Evolutionary conservation across 2,888 invertebrate genomes (phyloP).

Genomic region (Asteroscopus sphinx): DNA sequence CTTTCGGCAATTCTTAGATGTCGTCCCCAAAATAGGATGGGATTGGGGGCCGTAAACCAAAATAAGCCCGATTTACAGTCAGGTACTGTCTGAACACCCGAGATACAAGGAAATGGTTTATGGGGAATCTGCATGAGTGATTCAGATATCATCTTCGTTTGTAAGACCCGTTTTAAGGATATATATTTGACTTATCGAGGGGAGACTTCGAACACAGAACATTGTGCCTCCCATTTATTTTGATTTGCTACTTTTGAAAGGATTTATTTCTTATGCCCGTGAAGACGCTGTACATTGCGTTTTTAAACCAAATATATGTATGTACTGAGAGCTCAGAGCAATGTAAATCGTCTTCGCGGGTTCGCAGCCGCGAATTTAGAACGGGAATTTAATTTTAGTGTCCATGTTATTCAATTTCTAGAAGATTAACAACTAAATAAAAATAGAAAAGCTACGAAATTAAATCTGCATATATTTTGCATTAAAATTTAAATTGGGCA

Average conservation of each 20-base stretch:
- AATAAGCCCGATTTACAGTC: conserved; percentile 54
- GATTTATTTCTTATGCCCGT: too few species aligned
- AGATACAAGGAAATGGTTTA: conserved; percentile 43
- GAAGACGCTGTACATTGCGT: too few species aligned
- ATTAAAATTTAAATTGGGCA: background rate
- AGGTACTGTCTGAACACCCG: conserved; percentile 26
- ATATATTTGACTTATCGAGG: conserved; percentile 25
- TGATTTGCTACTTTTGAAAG: too few species aligned
- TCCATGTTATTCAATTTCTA: too few species aligned
- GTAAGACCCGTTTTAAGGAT: conserved; percentile 21
- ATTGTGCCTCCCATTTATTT: too few species aligned
- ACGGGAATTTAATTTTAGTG: too few species aligned
- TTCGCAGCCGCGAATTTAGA: too few species aligned
- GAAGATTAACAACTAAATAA: too few species aligned
- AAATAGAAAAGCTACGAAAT: background rate
- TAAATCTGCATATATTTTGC: too few species aligned
- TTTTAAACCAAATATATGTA: too few species aligned
- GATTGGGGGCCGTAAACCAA: conserved; percentile 36
- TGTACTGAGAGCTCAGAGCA: too few species aligned
- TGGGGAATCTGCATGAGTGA: conserved; percentile 48
- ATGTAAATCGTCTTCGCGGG: too few species aligned
- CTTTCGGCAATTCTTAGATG: conserved; percentile 45
- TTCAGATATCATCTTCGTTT: conserved; percentile 43
- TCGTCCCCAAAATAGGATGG: conserved; percentile 36
- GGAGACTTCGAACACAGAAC: conserved; percentile 1